A percentile compares a stretch with the other conserved stretches of the same genome.
These are phyloP conservation scores for Spea hammondii DNA, from an alignment of 2,797 vertebrate species.

Conservation along the genomic window DNA sequence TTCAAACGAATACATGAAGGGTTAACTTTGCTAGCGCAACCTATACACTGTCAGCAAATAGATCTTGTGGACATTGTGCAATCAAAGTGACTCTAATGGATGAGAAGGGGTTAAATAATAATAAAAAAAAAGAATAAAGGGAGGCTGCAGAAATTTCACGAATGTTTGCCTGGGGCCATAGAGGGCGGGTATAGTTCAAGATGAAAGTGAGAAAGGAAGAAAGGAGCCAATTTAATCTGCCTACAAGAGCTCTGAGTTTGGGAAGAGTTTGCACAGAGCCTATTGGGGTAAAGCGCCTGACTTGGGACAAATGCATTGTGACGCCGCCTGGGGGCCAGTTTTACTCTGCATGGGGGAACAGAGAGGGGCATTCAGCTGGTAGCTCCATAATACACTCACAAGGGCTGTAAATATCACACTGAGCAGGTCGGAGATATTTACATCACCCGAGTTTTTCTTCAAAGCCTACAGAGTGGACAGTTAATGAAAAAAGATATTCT, in stretches of 20 bases:
- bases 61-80: conserved; percentile 9
- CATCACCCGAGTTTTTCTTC: conserved; percentile 70
- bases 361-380: conserved; percentile 82
- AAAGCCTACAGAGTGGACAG: conserved; percentile 54
- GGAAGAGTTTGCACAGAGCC: conserved; percentile 76
- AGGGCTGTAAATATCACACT: conserved; percentile 73
- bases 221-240: conserved; percentile 95
- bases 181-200: conserved; percentile 80
- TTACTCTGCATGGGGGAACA: conserved; percentile 79
- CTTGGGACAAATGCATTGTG: conserved; percentile 81
- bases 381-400: conserved; percentile 72
- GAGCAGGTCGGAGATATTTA: conserved; percentile 73
- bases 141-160: conserved; percentile 80
- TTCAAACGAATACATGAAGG: too few species aligned
- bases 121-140: conserved; percentile 62
- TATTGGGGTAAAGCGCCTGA: conserved; percentile 78
- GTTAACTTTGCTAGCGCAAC: too few species aligned
- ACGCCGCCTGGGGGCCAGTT: conserved; percentile 83
- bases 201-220: conserved; percentile 96
- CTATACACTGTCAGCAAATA: not conserved
- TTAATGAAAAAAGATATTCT: conserved; percentile 32
- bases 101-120: conserved; percentile 53
- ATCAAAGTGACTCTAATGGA: not conserved
- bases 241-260: conserved; percentile 78
- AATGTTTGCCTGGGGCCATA: conserved; percentile 84